Evolutionary conservation across 1,140 invertebrate species (phyloP).

Genomic region (Formica exsecta): DNA sequence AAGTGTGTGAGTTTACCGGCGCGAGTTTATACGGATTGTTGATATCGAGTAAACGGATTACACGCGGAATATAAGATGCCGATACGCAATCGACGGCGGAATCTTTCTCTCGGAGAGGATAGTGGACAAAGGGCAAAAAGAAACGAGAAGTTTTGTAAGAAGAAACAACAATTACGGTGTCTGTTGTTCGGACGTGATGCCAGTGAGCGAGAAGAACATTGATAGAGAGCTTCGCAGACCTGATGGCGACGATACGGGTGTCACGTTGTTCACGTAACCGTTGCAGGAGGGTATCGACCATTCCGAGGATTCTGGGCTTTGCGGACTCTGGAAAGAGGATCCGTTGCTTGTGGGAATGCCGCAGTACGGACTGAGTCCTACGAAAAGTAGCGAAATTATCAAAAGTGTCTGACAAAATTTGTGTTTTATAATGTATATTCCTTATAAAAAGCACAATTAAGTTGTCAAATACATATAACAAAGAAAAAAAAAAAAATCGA

Average conservation of each 20-base stretch:
- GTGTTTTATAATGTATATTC: background rate
- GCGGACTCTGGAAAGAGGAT: constrained; percentile 72
- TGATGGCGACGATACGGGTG: constrained; percentile 77
- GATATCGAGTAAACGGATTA: background rate
- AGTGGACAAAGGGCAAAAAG: background rate
- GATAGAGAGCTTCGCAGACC: constrained; percentile 84
- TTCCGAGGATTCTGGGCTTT: constrained; percentile 79
- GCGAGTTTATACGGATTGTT: background rate
- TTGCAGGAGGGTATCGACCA: constrained; percentile 82
- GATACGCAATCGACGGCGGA: background rate
- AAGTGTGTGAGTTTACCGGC: constrained; percentile 23
- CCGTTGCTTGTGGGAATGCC: constrained; percentile 70
- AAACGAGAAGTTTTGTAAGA: constrained; percentile 71
- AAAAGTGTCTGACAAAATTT: background rate
- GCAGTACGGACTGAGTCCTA: constrained; percentile 77
- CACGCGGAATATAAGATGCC: background rate
- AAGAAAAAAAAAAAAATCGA: background rate
- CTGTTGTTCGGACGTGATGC: constrained; percentile 80
- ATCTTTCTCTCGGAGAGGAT: background rate
- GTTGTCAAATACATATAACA: background rate
- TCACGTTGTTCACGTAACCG: constrained; percentile 68
- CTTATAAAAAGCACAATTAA: background rate
- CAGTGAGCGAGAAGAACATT: constrained; percentile 83
- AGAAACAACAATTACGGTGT: constrained; percentile 83
- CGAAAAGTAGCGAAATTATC: constrained; percentile 19